Percentiles rank a stretch among this genome's conserved stretches.
Evolutionary conservation across 1,140 invertebrate genomes (phyloP).

Genomic region (Diuraphis noxia): DNA sequence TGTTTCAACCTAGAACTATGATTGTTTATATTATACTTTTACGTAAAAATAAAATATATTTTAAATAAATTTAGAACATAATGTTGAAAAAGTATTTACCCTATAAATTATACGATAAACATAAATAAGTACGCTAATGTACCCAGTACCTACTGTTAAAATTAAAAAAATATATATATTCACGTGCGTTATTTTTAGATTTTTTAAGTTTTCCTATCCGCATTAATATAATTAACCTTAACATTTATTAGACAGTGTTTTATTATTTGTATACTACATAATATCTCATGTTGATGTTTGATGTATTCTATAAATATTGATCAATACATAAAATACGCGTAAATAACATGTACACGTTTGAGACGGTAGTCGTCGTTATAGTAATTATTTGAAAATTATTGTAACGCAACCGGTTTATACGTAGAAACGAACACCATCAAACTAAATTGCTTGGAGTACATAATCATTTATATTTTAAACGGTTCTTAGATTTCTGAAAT

Average conservation of each 20-base stretch:
- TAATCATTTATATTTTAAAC: conserved; percentile 19
- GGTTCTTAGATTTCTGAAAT: neutral
- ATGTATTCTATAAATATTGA: neutral
- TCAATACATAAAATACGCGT: neutral
- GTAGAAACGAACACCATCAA: neutral
- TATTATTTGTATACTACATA: neutral
- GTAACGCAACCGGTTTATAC: neutral
- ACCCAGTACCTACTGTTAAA: neutral
- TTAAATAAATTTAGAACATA: neutral
- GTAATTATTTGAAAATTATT: neutral
- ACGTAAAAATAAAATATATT: neutral
- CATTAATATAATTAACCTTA: neutral
- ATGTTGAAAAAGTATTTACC: neutral
- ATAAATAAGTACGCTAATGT: neutral
- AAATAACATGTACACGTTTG: neutral
- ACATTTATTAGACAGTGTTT: neutral
- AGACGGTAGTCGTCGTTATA: neutral
- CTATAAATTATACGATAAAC: neutral
- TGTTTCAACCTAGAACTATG: neutral
- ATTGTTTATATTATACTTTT: neutral
- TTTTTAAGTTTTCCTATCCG: neutral
- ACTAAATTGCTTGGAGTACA: conserved; percentile 3
- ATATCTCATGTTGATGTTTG: neutral
- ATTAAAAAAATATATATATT: neutral
- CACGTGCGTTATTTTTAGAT: neutral